Evolutionary conservation across 2,888 invertebrate genomes (phyloP), one percentile per base, ranked within the genome.

Genomic region (Drosophila sordidapex): DNA sequence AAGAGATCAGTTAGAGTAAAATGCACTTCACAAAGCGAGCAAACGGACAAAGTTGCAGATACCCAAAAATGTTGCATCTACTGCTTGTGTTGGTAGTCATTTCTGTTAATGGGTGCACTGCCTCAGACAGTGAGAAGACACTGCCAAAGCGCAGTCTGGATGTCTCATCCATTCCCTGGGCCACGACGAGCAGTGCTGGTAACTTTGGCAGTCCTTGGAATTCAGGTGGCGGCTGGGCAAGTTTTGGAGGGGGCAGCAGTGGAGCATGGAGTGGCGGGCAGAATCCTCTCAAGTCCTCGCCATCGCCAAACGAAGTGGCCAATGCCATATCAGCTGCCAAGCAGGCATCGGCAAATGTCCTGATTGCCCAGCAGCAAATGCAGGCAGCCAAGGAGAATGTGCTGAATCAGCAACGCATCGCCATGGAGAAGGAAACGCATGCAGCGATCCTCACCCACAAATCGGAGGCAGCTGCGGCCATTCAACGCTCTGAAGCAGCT

Each of bases 301-400:
- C 95, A 48, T 94, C 94, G 58, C 95, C 95, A 15, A 94, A 95
- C 0, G 96, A 96, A 80, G 96, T 96, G 33, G 94, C 96, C 0
- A 95, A 95, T 38, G 95, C 96, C 0, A 95, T 96, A 59, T 95
- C 96, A 4, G 95, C 95, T 0, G 97, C 96, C 0, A 96, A 96
- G 83, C 95, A 96, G 74, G 96, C 96, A 0, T 95, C 96, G 0
- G 94, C 95, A 0, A 95, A 95, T 62, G 96, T 96, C 7, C 94
- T 95, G 86, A 93, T 95, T 18, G 96, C 96, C 0, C 96, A 96
- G 87, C 95, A 96, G 57, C 95, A 96, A 76, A 96, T 96, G 31
- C 95, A 96, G 38, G 95, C 95, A 0, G 96, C 96, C 5, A 96
- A 96, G 87, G 95, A 96, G 74, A 95, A 95, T 1, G 95, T 96